A percentile compares a stretch with the other conserved stretches of the same genome.
Conservation (phyloP, 1,140 invertebrate species). For the Pseudobourletiella spinata region DNA sequence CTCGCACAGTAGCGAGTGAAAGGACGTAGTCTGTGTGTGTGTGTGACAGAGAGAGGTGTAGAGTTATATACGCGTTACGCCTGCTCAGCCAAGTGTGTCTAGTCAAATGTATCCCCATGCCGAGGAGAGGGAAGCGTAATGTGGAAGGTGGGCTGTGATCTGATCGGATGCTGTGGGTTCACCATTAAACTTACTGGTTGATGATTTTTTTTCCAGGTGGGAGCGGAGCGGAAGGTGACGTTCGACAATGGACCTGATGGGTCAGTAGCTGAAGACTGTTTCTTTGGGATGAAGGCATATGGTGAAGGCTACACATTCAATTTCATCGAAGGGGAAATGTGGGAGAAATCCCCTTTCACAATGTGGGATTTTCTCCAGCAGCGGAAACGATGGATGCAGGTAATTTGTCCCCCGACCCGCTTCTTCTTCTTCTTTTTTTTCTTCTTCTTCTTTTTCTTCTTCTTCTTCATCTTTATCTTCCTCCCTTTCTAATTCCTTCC, state of each 20-base stretch:
- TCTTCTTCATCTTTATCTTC: neutral
- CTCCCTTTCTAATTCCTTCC: neutral
- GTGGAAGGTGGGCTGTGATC: too few relatives aligned
- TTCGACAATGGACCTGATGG: slow-evolving; percentile 94
- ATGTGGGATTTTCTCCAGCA: slow-evolving; percentile 91
- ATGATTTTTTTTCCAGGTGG: slow-evolving; percentile 42
- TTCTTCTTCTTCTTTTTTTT: neutral
- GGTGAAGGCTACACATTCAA: slow-evolving; percentile 76
- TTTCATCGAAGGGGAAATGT: slow-evolving; percentile 94
- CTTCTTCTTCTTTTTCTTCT: neutral
- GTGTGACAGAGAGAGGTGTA: too few relatives aligned
- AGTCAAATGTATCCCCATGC: too few relatives aligned
- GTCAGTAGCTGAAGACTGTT: slow-evolving; percentile 95
- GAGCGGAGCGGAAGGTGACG: slow-evolving; percentile 77
- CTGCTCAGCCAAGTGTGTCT: too few relatives aligned
- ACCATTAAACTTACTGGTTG: neutral
- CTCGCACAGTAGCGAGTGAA: too few relatives aligned
- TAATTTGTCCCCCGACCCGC: slow-evolving; percentile 9
- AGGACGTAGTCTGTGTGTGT: too few relatives aligned
- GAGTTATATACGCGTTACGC: too few relatives aligned
- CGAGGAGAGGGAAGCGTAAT: too few relatives aligned
- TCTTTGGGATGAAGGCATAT: slow-evolving; percentile 89
- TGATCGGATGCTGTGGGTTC: neutral
- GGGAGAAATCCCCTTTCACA: slow-evolving; percentile 94
- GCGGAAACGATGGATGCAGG: slow-evolving; percentile 80